A percentile compares a stretch with the other conserved stretches of the same genome.
phyloP scores from a whole-genome alignment of 2,888 invertebrate genomes.

The Ferrisia virgata region DNA sequence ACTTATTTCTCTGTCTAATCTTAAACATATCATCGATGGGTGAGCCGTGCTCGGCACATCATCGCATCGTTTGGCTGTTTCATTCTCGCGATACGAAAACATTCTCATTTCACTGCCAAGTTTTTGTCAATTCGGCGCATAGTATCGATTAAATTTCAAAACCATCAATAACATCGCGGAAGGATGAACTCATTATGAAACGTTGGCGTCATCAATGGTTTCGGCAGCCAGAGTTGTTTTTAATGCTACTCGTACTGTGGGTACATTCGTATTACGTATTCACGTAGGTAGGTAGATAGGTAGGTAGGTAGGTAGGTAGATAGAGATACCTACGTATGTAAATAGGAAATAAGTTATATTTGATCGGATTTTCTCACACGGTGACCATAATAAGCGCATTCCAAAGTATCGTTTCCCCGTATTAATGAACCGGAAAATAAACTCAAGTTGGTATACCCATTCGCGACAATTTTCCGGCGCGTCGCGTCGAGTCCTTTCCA shows the following conservation, averaged over 20 bases:
- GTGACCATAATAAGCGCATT: background rate
- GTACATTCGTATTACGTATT: no score
- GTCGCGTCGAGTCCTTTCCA: no score
- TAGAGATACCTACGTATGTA: no score
- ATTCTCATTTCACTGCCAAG: slow-evolving; percentile 22
- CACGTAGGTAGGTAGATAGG: no score
- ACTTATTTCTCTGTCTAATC: no score
- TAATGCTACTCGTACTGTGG: background rate
- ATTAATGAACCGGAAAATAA: slow-evolving; percentile 26
- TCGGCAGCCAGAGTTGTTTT: background rate
- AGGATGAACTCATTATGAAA: slow-evolving; percentile 5
- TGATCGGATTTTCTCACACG: background rate
- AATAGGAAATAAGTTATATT: background rate
- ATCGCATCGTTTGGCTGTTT: background rate
- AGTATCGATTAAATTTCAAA: slow-evolving; percentile 18
- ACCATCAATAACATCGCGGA: background rate
- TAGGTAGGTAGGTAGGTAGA: no score
- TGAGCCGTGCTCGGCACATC: no score
- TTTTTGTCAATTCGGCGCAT: slow-evolving; percentile 7
- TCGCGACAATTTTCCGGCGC: background rate
- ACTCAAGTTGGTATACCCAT: background rate
- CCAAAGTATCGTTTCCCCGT: background rate
- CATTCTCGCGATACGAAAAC: background rate
- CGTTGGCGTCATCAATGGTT: background rate
- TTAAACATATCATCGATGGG: no score